Evolutionary conservation across 2,113 vertebrate genomes (phyloP), one percentile per base, ranked within the genome.

Genomic region (Phrynosoma blainvillii): DNA sequence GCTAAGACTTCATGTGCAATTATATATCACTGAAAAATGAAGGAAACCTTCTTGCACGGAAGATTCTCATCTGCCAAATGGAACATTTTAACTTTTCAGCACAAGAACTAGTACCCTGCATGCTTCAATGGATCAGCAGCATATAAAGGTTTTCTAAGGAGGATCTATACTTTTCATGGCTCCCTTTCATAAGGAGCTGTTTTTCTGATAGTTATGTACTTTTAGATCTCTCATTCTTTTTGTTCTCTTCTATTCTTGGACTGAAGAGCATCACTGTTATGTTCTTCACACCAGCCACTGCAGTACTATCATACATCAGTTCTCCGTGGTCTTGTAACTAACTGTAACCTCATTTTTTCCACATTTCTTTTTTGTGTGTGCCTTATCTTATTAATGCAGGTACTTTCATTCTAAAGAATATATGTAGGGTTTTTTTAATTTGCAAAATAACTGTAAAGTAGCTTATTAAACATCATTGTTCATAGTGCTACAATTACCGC

Each of bases 271-370:
- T 66, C 47, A 85, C 56, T 87, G 85, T 91, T 88, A 85, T 23
- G 3, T 75, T 92, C 54, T 3, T 2, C 90, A 1, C 56, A 0
- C 71, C 1, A 42, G 82, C 1, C 78, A 12, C 65, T n/a, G 11
- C 71, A 6, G 74, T 66, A 30, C 36, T 27, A 30, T 84, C n/a
- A 36, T 75, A 42, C 27, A 76, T 59, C 21, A 42, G 40, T 84
- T 36, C 79, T 87, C 75, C 75, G 84, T 91, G 32, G 85, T 87
- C 2, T 66, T 86, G 87, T 32, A 52, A 77, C 14, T 66, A 8
- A 66, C 52, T 78, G 25, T 20, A 47, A 76, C 66, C 32, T 47
- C 89, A 82, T 14, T 5, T 0, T 0, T 56, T 11, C 66, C 0
- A 47, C 8, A 70, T 91, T 89, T 42, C 11, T 8, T 59, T 91